phyloP scores from a whole-genome alignment of 2,888 invertebrate species.

The Xestia sexstrigata region DNA sequence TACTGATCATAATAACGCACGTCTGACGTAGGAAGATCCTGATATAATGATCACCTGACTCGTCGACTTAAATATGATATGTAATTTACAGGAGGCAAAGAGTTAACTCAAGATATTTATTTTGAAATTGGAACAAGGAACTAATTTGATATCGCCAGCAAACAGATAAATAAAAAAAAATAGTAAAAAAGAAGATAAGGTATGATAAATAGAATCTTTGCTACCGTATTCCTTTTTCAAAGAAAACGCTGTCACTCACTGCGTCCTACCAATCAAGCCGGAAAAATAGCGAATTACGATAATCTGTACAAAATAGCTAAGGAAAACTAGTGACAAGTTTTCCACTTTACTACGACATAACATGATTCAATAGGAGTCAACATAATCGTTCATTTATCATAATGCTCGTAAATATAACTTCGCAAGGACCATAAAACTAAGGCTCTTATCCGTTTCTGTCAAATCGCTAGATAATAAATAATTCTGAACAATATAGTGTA shows the following conservation, averaged over 20 bases:
- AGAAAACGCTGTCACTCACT: background rate
- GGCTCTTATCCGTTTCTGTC: constrained; percentile 33
- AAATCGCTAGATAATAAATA: constrained; percentile 54
- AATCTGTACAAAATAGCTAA: background rate
- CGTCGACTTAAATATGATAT: too few relatives aligned
- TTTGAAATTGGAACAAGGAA: too few relatives aligned
- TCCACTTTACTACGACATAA: constrained; percentile 13
- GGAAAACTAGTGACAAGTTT: background rate
- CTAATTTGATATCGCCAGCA: too few relatives aligned
- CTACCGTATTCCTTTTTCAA: too few relatives aligned
- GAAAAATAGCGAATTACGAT: background rate
- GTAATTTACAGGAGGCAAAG: background rate
- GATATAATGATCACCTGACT: background rate
- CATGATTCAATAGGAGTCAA: constrained; percentile 38
- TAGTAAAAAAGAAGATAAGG: too few relatives aligned
- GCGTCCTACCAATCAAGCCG: background rate
- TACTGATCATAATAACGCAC: too few relatives aligned
- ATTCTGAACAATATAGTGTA: constrained; percentile 48
- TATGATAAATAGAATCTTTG: too few relatives aligned
- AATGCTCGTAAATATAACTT: constrained; percentile 41
- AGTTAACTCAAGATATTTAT: background rate
- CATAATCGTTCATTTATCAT: constrained; percentile 45
- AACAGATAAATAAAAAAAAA: too few relatives aligned
- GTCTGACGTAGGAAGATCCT: background rate
- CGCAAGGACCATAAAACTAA: constrained; percentile 41